Evolutionary conservation across 2,113 vertebrate genomes (phyloP).

Genomic region (Dicaeum eximium): DNA sequence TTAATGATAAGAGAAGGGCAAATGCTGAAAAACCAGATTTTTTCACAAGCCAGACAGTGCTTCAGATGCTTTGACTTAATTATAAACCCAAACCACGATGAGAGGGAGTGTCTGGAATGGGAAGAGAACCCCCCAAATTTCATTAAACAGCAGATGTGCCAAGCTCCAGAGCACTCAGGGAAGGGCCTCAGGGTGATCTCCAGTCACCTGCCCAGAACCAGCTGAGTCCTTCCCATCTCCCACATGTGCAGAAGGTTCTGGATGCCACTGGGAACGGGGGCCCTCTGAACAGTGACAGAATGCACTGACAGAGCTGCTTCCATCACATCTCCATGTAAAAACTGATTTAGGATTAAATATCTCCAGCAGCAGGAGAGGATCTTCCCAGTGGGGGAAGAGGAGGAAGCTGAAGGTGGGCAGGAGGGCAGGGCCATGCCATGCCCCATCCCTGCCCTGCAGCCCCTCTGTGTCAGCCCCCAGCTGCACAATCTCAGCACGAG

Average conservation of each 20-base stretch:
- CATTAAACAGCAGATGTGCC: not conserved
- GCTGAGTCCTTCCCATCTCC: not conserved
- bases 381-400: fast-evolving
- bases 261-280: fast-evolving
- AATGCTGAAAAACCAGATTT: slow-evolving; percentile 42
- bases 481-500: too few relatives aligned
- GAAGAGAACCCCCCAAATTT: not conserved
- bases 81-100: not conserved
- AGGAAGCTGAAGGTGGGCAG: not conserved
- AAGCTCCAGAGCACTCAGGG: not conserved
- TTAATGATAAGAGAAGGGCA: slow-evolving; percentile 55
- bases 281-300: fast-evolving
- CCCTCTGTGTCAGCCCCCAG: fast-evolving
- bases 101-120: not conserved
- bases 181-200: not conserved
- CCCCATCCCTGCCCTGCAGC: not conserved
- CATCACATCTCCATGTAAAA: fast-evolving
- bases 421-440: not conserved
- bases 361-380: not conserved
- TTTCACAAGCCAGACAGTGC: slow-evolving; percentile 35
- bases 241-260: not conserved
- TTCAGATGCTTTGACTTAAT: slow-evolving; percentile 14
- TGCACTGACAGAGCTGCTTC: not conserved
- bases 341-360: fast-evolving
- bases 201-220: not conserved